Evolutionary conservation across 2,797 vertebrate genomes (phyloP), one percentile per base, ranked within the genome.

Genomic region (Nannoperca obscura): DNA sequence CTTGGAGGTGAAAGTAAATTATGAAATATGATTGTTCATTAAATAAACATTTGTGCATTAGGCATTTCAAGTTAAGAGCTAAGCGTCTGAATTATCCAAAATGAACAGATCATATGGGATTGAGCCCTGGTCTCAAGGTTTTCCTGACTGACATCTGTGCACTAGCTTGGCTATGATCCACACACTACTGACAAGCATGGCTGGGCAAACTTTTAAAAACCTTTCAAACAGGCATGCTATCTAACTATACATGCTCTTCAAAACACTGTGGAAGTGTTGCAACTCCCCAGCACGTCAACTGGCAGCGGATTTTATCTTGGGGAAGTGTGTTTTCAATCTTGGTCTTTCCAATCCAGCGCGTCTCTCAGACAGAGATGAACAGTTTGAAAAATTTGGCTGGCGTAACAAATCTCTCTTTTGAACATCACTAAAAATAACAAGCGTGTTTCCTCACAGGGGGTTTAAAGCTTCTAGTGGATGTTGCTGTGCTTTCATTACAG

Each of bases 351-450:
- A 38, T 71, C 69, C 73, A 77, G 46, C 13, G 60, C 52, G 5
- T 55, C 79, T 82, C 80, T 80, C 57, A 71, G 71, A 83, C 53
- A 71, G 82, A 80, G 82, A 85, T 72, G 74, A 88, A 63, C 60
- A 53, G 53, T 81, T 86, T 77, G 62, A 85, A 81, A 84, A 61
- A 73, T 74, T 49, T 83, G 82, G 22, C 83, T 63, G 58, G 22
- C 7, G 27, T 59, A 71, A 66, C 79, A 60, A 71, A 68, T 40
- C 27, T 55, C 71, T 78, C 49, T 55, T 82, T 81, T 86, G 71
- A 86, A 74, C 71, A 72, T 80, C 27, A 74, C 84, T 85, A 87
- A 85, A 90, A 86, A 89, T 84, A 85, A 86, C 71, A 83, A 78
- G 78, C 30, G 50, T 76, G 82, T 80, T 90, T 80, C 55, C 70